A percentile compares a stretch with the other conserved stretches of the same genome.
phyloP scores from a whole-genome alignment of 30 jellyfish, hydroid and myxozoan species.

The Hydractinia echinata region DNA sequence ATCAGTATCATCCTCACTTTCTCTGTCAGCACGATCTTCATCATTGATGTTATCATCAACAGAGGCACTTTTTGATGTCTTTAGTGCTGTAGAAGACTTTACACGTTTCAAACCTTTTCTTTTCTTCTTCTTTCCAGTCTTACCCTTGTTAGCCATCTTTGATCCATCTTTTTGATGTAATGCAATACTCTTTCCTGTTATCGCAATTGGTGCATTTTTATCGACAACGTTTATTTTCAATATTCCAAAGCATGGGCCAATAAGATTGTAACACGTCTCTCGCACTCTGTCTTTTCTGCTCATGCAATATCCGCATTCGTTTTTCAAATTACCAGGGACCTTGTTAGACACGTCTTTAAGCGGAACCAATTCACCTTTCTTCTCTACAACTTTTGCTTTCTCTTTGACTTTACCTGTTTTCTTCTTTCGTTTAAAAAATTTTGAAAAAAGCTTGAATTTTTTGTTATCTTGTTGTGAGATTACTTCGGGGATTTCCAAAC shows the following conservation, averaged over 20 bases:
- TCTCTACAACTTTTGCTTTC: neutral
- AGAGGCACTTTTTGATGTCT: too few species aligned
- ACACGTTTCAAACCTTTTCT: too few species aligned
- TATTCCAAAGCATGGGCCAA: slow-evolving; percentile 1
- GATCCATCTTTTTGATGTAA: neutral
- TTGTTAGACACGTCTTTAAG: neutral
- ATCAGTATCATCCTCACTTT: too few species aligned
- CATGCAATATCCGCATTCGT: neutral
- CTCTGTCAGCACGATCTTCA: too few species aligned
- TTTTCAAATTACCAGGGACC: neutral
- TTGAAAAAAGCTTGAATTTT: neutral
- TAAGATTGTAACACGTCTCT: neutral
- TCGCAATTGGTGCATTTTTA: neutral
- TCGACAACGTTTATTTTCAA: neutral
- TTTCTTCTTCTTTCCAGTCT: too few species aligned
- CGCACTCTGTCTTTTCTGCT: neutral
- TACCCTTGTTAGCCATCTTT: neutral
- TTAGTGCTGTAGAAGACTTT: too few species aligned
- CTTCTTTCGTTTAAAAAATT: slow-evolving; percentile 10
- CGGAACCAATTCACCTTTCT: neutral
- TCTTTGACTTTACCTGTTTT: neutral
- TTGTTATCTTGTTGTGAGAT: neutral
- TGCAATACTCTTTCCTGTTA: neutral
- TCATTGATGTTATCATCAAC: too few species aligned
- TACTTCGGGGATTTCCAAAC: neutral